phyloP scores from a whole-genome alignment of 2,113 vertebrate species.

The Hirundichthys speculiger region DNA sequence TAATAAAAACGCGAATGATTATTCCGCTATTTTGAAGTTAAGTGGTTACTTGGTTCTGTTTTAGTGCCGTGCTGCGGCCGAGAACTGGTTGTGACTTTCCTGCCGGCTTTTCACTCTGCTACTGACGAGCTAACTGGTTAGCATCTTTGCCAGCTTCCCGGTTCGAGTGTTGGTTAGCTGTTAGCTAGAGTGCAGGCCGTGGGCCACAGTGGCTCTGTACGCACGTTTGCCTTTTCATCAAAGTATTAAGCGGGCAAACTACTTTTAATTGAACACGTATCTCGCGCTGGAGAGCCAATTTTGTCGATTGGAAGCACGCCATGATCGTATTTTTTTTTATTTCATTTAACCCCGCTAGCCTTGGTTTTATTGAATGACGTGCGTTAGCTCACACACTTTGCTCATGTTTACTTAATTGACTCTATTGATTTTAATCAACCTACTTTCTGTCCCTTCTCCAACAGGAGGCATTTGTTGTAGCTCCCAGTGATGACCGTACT shows the following conservation, averaged over 20 bases:
- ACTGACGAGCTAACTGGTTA: conserved; percentile 58
- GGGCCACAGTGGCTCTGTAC: conserved; percentile 42
- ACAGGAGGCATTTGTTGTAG: conserved; percentile 70
- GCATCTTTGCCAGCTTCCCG: conserved; percentile 53
- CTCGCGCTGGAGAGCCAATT: background rate
- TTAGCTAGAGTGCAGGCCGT: conserved; percentile 60
- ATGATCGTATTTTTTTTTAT: conserved; percentile 12
- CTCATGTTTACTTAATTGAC: conserved; percentile 58
- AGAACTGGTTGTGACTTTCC: conserved; percentile 64
- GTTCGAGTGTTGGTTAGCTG: conserved; percentile 38
- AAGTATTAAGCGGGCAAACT: conserved; percentile 28
- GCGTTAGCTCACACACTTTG: conserved; percentile 48
- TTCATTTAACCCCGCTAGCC: background rate
- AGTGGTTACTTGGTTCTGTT: background rate
- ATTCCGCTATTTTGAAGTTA: background rate
- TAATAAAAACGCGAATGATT: rapidly evolving
- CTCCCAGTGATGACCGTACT: conserved; percentile 81
- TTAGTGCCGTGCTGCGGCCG: background rate
- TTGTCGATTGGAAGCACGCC: background rate
- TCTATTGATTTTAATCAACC: conserved; percentile 69
- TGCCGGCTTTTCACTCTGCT: conserved; percentile 74
- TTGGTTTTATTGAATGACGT: conserved; percentile 21
- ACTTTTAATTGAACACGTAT: background rate
- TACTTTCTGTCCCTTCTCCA: conserved; percentile 42
- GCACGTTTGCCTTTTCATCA: conserved; percentile 30